Evolutionary conservation across 2,113 vertebrate genomes (phyloP).

Genomic region (Ondatra zibethicus): DNA sequence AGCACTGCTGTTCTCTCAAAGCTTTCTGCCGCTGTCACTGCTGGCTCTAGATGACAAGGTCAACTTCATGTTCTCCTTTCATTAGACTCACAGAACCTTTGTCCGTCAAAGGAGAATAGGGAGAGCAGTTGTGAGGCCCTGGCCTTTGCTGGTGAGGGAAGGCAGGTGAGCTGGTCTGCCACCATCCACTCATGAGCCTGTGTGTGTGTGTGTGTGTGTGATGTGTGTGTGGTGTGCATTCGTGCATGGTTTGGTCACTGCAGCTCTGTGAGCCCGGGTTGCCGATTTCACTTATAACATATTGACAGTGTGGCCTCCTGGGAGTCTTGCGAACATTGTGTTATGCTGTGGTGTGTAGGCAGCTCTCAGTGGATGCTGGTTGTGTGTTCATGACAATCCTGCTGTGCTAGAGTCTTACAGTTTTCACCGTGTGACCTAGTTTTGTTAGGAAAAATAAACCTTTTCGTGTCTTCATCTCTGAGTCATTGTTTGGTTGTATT

Average conservation of each 20-base stretch:
- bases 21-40: background rate
- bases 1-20: background rate
- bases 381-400: background rate
- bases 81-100: background rate
- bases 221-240: no score
- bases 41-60: background rate
- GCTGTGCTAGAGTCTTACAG: background rate
- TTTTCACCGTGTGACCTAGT: background rate
- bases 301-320: background rate
- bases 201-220: background rate
- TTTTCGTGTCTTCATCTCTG: background rate
- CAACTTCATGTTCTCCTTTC: background rate
- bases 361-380: background rate
- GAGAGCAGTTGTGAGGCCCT: rapidly evolving
- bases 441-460: background rate
- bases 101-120: background rate
- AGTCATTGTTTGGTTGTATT: background rate
- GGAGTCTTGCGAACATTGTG: background rate
- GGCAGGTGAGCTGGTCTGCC: no score
- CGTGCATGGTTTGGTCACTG: no score
- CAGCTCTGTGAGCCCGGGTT: background rate
- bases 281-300: background rate
- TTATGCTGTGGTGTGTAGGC: background rate
- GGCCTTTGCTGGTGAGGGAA: background rate
- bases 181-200: rapidly evolving